Base-by-base conservation (phyloP, 2,797 vertebrate species). In the Acrossocheilus wenchowensis region DNA sequence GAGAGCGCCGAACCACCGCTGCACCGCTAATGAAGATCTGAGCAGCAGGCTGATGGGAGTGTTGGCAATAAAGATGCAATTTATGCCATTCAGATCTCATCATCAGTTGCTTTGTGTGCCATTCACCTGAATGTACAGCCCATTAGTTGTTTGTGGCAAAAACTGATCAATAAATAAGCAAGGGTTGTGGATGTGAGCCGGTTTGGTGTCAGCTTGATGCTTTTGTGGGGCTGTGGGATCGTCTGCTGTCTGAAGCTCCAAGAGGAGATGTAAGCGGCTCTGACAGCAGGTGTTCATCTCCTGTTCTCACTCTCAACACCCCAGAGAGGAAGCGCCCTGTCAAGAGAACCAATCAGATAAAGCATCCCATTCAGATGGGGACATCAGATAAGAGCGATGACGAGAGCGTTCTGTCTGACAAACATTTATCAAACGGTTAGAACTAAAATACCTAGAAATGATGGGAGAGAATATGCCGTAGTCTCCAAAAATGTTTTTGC, bases 261-360 rank as follows among this genome's bases (percentile, higher is more conserved):
- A 34, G 78, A 12, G n/a, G 72, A 87, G 64, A 86, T 82, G 17
- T 88, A 87, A 89, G 82, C 64, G 17, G 57, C 48, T 86, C 54
- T 88, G 84, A 83, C 83, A 89, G 84, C 81, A 80, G 74, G 48
- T 57, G n/a, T 78, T 86, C 81, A 52, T 45, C 77, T 52, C 60
- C 23, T 43, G 30, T 64, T 87, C 83, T 89, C 81, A 14, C 77
- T 85, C 72, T 68, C 68, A 81, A 68, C 60, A 10, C 62, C 74
- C 39, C 72, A 68, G 85, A 62, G 54, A 87, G 45, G 23, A 86
- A 81, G 54, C n/a, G 60, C 30, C 74, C 83, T 52, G 78, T 85
- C 87, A 89, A 26, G 62, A 79, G 62, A 34, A 86, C 88, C 85
- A 72, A 68, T 87, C 77, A 78, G 66, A 88, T 89, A 75, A 79